phyloP scores from a whole-genome alignment of 2,113 vertebrate genomes.

The Rhagologus leucostigma region DNA sequence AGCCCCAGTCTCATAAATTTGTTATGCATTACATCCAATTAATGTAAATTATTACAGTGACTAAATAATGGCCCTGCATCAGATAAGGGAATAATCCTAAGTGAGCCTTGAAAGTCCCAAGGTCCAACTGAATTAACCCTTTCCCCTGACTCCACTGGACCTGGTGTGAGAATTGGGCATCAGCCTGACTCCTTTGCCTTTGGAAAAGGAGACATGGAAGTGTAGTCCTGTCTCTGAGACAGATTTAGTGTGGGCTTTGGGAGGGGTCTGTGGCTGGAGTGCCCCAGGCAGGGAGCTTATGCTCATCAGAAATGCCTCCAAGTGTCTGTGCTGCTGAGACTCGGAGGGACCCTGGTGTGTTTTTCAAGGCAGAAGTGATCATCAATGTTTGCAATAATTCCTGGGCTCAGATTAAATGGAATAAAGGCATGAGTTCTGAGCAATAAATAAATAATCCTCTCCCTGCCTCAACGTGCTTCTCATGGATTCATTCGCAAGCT shows the following conservation, averaged over 20 bases:
- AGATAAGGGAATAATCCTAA: background rate
- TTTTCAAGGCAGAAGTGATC: conserved; percentile 11
- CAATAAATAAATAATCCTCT: conserved; percentile 67
- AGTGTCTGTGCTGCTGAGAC: background rate
- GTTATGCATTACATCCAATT: conserved; percentile 60
- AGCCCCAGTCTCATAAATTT: conserved; percentile 57
- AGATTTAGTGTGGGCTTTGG: background rate
- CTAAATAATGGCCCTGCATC: conserved; percentile 35
- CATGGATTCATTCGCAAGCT: background rate
- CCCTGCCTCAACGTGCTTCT: background rate
- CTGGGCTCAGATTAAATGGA: conserved; percentile 62
- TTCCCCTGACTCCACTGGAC: background rate
- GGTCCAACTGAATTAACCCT: background rate
- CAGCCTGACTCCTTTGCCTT: background rate
- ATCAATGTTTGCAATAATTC: conserved; percentile 25
- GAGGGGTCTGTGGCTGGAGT: background rate
- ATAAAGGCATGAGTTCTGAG: conserved; percentile 3
- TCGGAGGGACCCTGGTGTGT: background rate
- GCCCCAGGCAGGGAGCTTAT: background rate
- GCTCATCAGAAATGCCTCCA: background rate
- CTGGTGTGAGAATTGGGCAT: background rate
- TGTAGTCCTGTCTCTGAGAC: fast-evolving
- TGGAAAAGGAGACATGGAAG: background rate
- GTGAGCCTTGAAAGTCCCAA: background rate
- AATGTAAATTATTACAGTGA: conserved; percentile 55